Base-by-base conservation (phyloP, 2,888 invertebrate genomes). In the Meganola albula region DNA sequence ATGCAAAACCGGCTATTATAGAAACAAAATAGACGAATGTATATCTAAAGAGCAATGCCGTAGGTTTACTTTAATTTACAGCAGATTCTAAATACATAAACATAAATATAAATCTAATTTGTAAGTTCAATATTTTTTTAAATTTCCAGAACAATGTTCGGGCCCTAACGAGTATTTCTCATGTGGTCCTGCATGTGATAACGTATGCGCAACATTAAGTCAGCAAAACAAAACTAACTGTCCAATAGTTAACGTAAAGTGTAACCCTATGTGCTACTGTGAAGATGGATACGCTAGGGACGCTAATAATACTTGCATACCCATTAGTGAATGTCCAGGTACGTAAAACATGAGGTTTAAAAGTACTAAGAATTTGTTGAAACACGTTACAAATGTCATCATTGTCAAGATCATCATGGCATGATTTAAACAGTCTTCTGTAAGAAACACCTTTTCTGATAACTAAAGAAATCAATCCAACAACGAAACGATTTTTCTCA, bases 131-230 rank as follows among this genome's bases (percentile, higher is more conserved):
- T n/a, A n/a, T n/a, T n/a, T n/a, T n/a, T n/a, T n/a, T n/a, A n/a
- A n/a, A n/a, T n/a, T n/a, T n/a, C n/a, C n/a, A n/a, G n/a, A n/a
- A n/a, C n/a, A 36, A 32, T 61, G 71, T 31, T 34, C 34, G 8
- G 58, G 58, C 1, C 40, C 42, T 2, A 27, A 66, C 27, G 68
- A 70, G 35, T 64, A 53, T 34, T 71, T 53, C 28, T 50, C 56
- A 0, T 74, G 73, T 26, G 65, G 65, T 1, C 47, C 55, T 1
- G 61, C 58, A 0, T 74, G 72, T 26, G 74, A 74, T 42, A 74
- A 67, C 13, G 65, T 55, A 0, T 74, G 73, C 31, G 40, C 42
- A 1, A 63, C 56, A 6, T 40, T 72, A 5, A 43, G 44, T 3
- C 34, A 34, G 11, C 52, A 53, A 12, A 60, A 47, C 27, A 45